These are phyloP conservation scores for Drosophila takahashii DNA, from an alignment of 1,140 invertebrate species.

Conservation along the genomic window DNA sequence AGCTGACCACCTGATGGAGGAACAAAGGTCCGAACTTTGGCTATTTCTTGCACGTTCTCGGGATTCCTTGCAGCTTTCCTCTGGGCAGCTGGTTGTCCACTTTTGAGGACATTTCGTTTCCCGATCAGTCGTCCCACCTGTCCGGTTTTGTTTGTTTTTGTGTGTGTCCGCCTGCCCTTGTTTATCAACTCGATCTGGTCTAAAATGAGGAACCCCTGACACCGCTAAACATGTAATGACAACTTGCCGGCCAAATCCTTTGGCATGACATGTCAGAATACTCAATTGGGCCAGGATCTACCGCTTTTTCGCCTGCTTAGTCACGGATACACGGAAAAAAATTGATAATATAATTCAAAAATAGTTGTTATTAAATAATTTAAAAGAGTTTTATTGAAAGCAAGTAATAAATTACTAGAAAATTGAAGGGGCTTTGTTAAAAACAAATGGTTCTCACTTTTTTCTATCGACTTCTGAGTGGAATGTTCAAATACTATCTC, in stretches of 20 bases:
- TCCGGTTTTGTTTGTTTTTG: conserved; percentile 48
- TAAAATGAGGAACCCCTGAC: neutral
- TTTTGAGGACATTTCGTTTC: conserved; percentile 28
- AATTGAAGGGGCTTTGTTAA: too few relatives aligned
- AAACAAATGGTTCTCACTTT: too few relatives aligned
- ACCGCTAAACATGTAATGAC: conserved; percentile 73
- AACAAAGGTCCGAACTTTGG: conserved; percentile 16
- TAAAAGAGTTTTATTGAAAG: too few relatives aligned
- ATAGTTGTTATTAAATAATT: neutral
- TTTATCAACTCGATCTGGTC: conserved; percentile 49
- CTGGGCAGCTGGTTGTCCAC: conserved; percentile 25
- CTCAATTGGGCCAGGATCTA: conserved; percentile 60
- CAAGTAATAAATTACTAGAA: neutral
- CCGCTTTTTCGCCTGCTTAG: conserved; percentile 56
- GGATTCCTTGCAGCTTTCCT: conserved; percentile 31
- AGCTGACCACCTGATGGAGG: conserved; percentile 31
- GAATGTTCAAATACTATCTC: neutral
- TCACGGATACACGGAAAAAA: conserved; percentile 42
- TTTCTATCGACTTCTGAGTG: too few relatives aligned
- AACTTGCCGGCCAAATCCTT: conserved; percentile 66
- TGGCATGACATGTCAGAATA: conserved; percentile 68
- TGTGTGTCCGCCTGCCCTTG: conserved; percentile 48
- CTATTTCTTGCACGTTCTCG: conserved; percentile 5
- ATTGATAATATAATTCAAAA: neutral
- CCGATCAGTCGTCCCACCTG: conserved; percentile 35